Conservation (phyloP, 2,797 vertebrate genomes). For the Chanos chanos region DNA sequence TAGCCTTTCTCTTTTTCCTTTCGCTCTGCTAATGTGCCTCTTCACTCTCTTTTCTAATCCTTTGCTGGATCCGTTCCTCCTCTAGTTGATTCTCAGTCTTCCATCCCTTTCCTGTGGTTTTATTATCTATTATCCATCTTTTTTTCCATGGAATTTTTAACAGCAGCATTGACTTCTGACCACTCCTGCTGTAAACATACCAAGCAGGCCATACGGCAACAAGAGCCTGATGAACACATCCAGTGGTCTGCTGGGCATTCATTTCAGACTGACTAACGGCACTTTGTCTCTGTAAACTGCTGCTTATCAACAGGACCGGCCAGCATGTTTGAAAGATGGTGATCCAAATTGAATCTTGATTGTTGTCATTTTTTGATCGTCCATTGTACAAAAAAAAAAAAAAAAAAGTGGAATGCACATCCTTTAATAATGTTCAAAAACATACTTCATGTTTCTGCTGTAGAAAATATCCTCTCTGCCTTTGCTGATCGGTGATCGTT, state of each 20-base stretch:
- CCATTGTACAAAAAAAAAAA: background rate
- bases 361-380: background rate
- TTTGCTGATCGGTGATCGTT: background rate
- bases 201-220: too few relatives aligned
- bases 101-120: slow-evolving; percentile 11
- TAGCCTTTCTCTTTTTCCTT: slow-evolving; percentile 13
- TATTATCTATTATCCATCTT: background rate
- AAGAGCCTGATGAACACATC: slow-evolving; percentile 13
- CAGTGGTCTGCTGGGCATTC: background rate
- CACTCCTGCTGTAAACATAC: too few relatives aligned
- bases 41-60: slow-evolving; percentile 8
- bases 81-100: background rate
- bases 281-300: background rate
- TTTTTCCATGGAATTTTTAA: background rate
- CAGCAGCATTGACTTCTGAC: background rate
- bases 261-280: slow-evolving; percentile 7
- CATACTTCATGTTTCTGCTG: background rate
- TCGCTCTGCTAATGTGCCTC: background rate
- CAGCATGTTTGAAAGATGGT: background rate
- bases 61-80: too few relatives aligned
- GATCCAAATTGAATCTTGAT: too few relatives aligned
- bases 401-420: too few relatives aligned
- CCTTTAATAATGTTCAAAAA: background rate
- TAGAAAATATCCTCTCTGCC: background rate
- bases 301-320: slow-evolving; percentile 16